A percentile compares a stretch with the other conserved stretches of the same genome.
Conservation (phyloP, 2,888 invertebrate genomes). For the Spodoptera littoralis region DNA sequence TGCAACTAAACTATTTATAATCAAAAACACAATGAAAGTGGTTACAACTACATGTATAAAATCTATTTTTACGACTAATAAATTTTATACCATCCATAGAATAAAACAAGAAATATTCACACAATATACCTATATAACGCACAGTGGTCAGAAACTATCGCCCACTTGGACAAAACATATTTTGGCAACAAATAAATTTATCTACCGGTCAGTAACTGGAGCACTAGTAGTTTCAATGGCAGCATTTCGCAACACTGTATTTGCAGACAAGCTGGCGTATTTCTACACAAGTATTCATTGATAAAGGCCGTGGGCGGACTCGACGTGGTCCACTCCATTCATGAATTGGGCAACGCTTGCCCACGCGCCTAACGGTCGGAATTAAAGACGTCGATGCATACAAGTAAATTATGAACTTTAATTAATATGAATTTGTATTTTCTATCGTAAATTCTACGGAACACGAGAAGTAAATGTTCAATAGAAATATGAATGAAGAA, state of each 20-base stretch:
- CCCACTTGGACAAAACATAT: conserved; percentile 53
- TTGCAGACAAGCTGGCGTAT: conserved; percentile 78
- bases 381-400: conserved; percentile 65
- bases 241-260: conserved; percentile 74
- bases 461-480: conserved; percentile 70
- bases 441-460: conserved; percentile 72
- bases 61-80: conserved; percentile 21
- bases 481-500: conserved; percentile 3
- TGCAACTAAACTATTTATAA: no score
- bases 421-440: conserved; percentile 79
- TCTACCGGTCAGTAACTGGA: conserved; percentile 54
- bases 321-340: conserved; percentile 80
- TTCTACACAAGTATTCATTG: conserved; percentile 83
- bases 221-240: conserved; percentile 73
- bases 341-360: conserved; percentile 83
- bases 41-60: conserved; percentile 2
- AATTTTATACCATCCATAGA: conserved; percentile 31
- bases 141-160: conserved; percentile 58
- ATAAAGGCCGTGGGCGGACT: conserved; percentile 81
- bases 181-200: conserved; percentile 56
- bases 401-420: conserved; percentile 80
- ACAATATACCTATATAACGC: conserved; percentile 12
- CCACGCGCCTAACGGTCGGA: conserved; percentile 81
- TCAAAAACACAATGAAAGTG: neutral
- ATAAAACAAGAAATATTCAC: conserved; percentile 24